Evolutionary conservation across 2,888 invertebrate species (phyloP).

Genomic region (Drosophila pseudotakahashii): DNA sequence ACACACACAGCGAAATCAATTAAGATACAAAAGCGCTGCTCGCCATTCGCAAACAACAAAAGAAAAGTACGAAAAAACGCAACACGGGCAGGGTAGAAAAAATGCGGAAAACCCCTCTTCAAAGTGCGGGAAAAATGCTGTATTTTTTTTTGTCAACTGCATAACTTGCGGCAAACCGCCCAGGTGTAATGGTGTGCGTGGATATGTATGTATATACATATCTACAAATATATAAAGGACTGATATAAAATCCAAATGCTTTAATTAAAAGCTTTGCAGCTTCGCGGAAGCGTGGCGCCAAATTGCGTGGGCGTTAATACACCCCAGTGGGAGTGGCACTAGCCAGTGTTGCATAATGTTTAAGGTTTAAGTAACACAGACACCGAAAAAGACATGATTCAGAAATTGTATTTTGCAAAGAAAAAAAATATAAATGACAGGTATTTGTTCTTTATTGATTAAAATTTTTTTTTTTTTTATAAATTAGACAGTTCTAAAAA

Average conservation of each 20-base stretch:
- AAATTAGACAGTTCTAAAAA: too few relatives aligned
- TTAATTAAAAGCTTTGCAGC: slow-evolving; percentile 80
- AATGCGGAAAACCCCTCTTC: slow-evolving; percentile 9
- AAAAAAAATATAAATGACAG: too few relatives aligned
- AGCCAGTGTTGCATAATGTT: slow-evolving; percentile 57
- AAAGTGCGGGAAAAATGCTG: slow-evolving; percentile 23
- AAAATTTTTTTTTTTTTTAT: too few relatives aligned
- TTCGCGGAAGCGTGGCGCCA: slow-evolving; percentile 59
- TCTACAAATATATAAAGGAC: slow-evolving; percentile 30
- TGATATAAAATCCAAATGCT: slow-evolving; percentile 80
- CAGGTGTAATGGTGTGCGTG: slow-evolving; percentile 47
- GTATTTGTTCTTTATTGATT: too few relatives aligned
- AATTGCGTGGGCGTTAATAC: slow-evolving; percentile 14
- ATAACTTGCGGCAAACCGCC: slow-evolving; percentile 74
- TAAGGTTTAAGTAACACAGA: slow-evolving; percentile 40
- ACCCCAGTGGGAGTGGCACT: not conserved
- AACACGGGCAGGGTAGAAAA: not conserved
- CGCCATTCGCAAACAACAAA: slow-evolving; percentile 35
- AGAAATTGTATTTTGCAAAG: not conserved
- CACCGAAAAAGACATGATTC: not conserved
- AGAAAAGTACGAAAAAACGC: slow-evolving; percentile 18
- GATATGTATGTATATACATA: slow-evolving; percentile 1
- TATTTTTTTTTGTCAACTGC: slow-evolving; percentile 62
- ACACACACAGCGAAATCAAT: slow-evolving; percentile 57
- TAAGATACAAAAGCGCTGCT: slow-evolving; percentile 70